Evolutionary conservation across 2,113 vertebrate genomes (phyloP), one percentile per base, ranked within the genome.

Genomic region (Tragelaphus buxtoni): DNA sequence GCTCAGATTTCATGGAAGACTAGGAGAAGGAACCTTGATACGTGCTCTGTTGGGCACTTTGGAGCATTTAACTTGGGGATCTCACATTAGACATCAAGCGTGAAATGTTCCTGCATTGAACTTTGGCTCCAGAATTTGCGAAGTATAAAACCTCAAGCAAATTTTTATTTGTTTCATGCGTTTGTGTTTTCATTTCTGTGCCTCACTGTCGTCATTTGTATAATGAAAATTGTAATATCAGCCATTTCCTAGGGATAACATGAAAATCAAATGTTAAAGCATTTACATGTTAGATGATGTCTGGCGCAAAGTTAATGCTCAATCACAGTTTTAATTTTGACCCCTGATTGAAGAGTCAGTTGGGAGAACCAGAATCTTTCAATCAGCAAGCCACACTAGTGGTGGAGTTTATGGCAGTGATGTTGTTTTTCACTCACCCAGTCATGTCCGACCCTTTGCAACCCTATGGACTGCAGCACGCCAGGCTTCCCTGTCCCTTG

Each of bases 1-100:
- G 28, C n/a, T 77, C 47, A 39, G 32, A 35, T 93, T 79, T 76
- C 16, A 22, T 14, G n/a, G 9, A 88, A 55, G 58, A 30, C 39
- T 74, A 16, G 12, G 6, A 91, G 76, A 76, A 85, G 42, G 51
- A 20, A n/a, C 5, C 5, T 28, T 49, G 45, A 16, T 30, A 1
- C 0, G 0, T 2, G 5, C 24, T 26, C 13, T 53, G 0, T 30
- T 65, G n/a, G 35, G 47, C 5, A 51, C 3, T 42, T 56, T 39
- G 39, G 39, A 26, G 45, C 42, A 14, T 32, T n/a, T 91, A 47
- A 24, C 18, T 35, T 56, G n/a, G 42, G 47, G 13, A 7, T 39
- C 13, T n/a, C 72, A 26, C 17, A 9, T 12, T 61, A 22, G 89
- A n/a, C 39, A 81, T 49, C 35, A 7, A 39, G n/a, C 1, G 0